These are phyloP conservation scores for Lucilia sericata DNA, from an alignment of 1,140 invertebrate genomes.

Conservation along the genomic window DNA sequence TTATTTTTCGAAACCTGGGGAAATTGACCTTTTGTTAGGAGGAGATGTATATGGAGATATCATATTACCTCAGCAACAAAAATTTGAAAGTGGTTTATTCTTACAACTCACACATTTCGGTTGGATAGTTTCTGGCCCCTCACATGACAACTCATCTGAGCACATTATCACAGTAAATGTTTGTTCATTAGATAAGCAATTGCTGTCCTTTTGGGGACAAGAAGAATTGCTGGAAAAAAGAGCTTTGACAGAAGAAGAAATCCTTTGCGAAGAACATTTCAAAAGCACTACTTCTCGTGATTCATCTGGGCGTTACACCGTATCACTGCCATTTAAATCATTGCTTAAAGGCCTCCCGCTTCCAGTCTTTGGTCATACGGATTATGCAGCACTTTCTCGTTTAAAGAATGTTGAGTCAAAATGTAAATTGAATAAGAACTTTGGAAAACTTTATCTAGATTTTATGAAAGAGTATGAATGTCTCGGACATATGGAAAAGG, in stretches of 20 bases:
- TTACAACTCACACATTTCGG: background rate
- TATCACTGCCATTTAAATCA: background rate
- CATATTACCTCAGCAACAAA: background rate
- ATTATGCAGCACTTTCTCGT: background rate
- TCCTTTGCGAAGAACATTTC: background rate
- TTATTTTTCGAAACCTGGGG: no score
- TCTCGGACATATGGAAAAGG: background rate
- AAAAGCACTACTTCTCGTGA: no score
- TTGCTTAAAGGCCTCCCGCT: background rate
- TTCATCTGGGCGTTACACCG: no score
- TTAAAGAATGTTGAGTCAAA: background rate
- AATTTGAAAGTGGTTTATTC: no score
- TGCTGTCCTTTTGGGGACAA: no score
- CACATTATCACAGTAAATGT: no score
- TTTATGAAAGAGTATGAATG: background rate
- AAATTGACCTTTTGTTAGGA: no score
- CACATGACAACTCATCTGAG: background rate
- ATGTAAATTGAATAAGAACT: background rate
- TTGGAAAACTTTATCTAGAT: background rate
- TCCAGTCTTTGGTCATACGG: background rate
- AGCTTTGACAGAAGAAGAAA: no score
- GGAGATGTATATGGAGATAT: no score
- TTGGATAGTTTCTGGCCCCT: constrained; percentile 23
- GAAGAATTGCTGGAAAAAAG: no score
- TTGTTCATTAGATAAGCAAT: no score